Conservation (phyloP, 2,113 vertebrate genomes). For the Tympanuchus pallidicinctus region DNA sequence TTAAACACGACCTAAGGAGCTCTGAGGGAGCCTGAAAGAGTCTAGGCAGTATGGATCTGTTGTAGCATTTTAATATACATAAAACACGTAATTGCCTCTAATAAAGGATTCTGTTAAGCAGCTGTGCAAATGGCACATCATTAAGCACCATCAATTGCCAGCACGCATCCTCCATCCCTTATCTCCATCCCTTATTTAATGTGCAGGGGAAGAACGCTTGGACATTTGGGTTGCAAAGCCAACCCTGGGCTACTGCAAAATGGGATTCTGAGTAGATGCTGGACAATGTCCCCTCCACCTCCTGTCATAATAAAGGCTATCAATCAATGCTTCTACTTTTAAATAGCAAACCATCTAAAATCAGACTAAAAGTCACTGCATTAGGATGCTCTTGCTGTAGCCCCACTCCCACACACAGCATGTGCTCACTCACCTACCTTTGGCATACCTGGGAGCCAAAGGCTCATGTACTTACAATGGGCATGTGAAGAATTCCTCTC, state of each 20-base stretch:
- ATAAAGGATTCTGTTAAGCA: not conserved
- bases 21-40: not conserved
- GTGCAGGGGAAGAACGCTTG: not conserved
- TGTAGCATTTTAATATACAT: accelerated
- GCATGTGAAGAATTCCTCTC: not conserved
- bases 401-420: not conserved
- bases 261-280: not conserved
- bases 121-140: accelerated
- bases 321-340: not conserved
- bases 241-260: not conserved
- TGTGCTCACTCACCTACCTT: not conserved
- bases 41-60: not conserved
- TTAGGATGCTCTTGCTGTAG: not conserved
- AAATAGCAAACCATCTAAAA: not conserved
- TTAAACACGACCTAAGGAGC: not conserved
- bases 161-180: not conserved
- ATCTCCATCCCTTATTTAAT: too few species aligned
- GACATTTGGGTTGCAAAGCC: not conserved
- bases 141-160: not conserved
- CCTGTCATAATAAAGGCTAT: not conserved
- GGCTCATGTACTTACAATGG: accelerated
- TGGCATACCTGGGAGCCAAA: not conserved
- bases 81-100: not conserved
- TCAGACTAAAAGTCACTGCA: accelerated
- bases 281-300: not conserved